phyloP scores from a whole-genome alignment of 2,797 vertebrate species.

The Labroides dimidiatus region DNA sequence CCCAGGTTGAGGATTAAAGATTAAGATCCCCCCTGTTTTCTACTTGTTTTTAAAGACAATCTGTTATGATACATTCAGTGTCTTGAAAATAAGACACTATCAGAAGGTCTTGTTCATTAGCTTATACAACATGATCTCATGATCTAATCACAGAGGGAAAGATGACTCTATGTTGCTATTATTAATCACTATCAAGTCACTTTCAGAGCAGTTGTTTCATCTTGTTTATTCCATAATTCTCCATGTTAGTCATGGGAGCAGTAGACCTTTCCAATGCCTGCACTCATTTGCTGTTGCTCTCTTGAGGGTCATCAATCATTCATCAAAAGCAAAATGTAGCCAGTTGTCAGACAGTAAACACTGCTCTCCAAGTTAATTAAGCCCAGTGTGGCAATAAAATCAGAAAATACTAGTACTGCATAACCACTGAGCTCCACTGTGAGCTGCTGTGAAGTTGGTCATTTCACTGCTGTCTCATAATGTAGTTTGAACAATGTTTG shows the following conservation, averaged over 20 bases:
- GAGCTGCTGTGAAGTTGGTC: conserved; percentile 20
- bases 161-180: conserved; percentile 3
- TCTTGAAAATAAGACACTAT: conserved; percentile 2
- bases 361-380: conserved; percentile 64
- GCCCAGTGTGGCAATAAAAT: conserved; percentile 55
- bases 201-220: conserved; percentile 33
- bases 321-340: conserved; percentile 67
- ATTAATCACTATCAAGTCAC: conserved; percentile 27
- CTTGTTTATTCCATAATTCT: conserved; percentile 39
- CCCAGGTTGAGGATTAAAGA: too few relatives aligned
- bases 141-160: conserved; percentile 11
- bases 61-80: not conserved
- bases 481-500: conserved; percentile 20
- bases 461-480: conserved; percentile 9
- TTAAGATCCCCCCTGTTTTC: too few relatives aligned
- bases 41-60: not conserved
- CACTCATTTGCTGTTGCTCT: conserved; percentile 29
- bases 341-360: conserved; percentile 66
- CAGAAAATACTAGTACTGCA: conserved; percentile 35
- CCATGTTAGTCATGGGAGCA: conserved; percentile 12
- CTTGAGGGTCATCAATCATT: conserved; percentile 65
- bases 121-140: conserved; percentile 4
- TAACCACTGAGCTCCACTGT: conserved; percentile 7
- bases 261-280: conserved; percentile 21
- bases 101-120: conserved; percentile 12